A percentile compares a stretch with the other conserved stretches of the same genome.
phyloP scores from a whole-genome alignment of 2,888 invertebrate genomes.

The Leptinotarsa juncta region DNA sequence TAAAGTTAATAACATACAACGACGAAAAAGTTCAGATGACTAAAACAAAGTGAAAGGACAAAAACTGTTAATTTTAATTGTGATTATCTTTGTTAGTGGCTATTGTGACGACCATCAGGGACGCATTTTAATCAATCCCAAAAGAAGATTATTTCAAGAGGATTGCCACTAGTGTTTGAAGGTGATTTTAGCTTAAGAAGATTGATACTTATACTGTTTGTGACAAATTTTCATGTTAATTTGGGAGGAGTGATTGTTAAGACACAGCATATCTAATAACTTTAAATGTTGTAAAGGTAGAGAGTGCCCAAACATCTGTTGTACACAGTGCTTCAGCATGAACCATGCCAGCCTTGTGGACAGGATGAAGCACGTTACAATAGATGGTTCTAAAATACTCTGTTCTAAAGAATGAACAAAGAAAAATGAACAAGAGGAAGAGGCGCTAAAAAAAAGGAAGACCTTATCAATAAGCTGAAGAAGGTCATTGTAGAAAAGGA shows the following conservation, averaged over 20 bases:
- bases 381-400: conserved; percentile 16
- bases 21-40: too few species aligned
- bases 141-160: not conserved
- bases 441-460: conserved; percentile 18
- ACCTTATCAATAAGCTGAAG: conserved; percentile 12
- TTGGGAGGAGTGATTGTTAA: conserved; percentile 18
- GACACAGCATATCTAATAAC: conserved; percentile 21
- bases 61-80: too few species aligned
- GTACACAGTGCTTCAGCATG: conserved; percentile 24
- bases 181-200: too few species aligned
- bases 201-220: too few species aligned
- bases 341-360: not conserved
- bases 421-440: conserved; percentile 20
- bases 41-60: too few species aligned
- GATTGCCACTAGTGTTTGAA: too few species aligned
- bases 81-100: too few species aligned
- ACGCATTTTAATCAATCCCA: too few species aligned
- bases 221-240: too few species aligned
- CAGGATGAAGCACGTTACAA: too few species aligned
- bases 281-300: conserved; percentile 22
- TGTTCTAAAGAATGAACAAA: not conserved
- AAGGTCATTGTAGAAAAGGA: conserved; percentile 10
- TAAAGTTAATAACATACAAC: too few species aligned
- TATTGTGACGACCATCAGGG: too few species aligned
- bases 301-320: conserved; percentile 20